Evolutionary conservation across 2,797 vertebrate species (phyloP).

Genomic region (Enteromius unitaeniatus): DNA sequence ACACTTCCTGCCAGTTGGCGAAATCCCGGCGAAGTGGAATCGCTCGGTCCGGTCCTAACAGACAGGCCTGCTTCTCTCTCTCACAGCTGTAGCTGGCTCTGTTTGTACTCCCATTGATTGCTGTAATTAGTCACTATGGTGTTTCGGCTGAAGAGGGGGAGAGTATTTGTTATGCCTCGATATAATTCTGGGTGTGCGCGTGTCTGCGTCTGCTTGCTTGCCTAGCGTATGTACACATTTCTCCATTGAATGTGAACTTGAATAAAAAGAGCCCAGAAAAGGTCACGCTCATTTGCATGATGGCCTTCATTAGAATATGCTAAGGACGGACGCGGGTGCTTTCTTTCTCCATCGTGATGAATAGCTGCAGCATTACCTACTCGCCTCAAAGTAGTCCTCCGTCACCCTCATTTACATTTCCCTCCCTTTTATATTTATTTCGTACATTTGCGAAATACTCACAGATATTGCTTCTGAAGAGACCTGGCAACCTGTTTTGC

Average conservation of each 20-base stretch:
- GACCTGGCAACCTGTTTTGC: constrained; percentile 77
- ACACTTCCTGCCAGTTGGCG: neutral
- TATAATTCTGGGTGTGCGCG: constrained; percentile 29
- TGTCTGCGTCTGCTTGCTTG: constrained; percentile 5
- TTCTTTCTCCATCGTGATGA: constrained; percentile 94
- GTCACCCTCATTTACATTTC: constrained; percentile 97
- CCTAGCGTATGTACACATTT: constrained; percentile 65
- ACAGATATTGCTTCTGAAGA: constrained; percentile 78
- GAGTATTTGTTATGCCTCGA: constrained; percentile 53
- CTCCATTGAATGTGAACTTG: constrained; percentile 87
- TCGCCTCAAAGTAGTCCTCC: constrained; percentile 91
- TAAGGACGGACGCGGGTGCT: constrained; percentile 93
- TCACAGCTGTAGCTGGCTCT: constrained; percentile 27
- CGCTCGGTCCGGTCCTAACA: neutral
- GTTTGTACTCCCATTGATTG: constrained; percentile 49
- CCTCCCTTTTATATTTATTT: constrained; percentile 78
- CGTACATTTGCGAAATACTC: constrained; percentile 74
- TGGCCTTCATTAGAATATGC: constrained; percentile 99
- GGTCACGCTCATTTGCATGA: constrained; percentile 98
- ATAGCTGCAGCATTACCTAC: constrained; percentile 94
- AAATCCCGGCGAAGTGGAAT: neutral
- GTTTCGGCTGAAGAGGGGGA: constrained; percentile 39
- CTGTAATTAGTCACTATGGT: constrained; percentile 55
- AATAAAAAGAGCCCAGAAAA: constrained; percentile 85
- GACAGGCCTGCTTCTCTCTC: constrained; percentile 32